Percentiles rank a stretch among this genome's conserved stretches.
These are phyloP conservation scores for Malacosoma neustria DNA, from an alignment of 2,888 invertebrate genomes.

Conservation along the genomic window DNA sequence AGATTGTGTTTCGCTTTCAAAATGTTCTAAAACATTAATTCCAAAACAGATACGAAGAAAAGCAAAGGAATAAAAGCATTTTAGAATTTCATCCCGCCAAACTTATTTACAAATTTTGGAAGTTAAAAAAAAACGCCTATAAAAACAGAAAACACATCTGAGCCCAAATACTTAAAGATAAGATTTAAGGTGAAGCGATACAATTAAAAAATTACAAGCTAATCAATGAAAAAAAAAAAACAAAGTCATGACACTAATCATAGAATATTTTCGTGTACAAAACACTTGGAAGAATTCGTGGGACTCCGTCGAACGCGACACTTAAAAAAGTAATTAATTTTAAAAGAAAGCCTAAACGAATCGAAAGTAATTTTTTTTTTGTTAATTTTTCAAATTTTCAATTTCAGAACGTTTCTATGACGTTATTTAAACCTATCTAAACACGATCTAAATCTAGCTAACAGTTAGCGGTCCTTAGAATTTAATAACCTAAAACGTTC, in stretches of 20 bases:
- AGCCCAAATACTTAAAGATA: slow-evolving; percentile 45
- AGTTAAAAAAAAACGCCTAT: slow-evolving; percentile 28
- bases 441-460: slow-evolving; percentile 46
- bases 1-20: slow-evolving; percentile 42
- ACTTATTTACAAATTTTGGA: slow-evolving; percentile 41
- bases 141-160: slow-evolving; percentile 28
- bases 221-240: slow-evolving; percentile 51
- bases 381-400: slow-evolving; percentile 21
- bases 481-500: slow-evolving; percentile 23
- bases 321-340: slow-evolving; percentile 25
- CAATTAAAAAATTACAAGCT: slow-evolving; percentile 55
- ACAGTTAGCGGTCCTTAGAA: slow-evolving; percentile 39
- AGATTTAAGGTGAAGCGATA: slow-evolving; percentile 45
- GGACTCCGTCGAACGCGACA: slow-evolving; percentile 46
- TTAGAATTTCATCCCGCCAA: slow-evolving; percentile 36
- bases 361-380: slow-evolving; percentile 26
- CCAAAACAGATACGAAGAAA: slow-evolving; percentile 16
- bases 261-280: slow-evolving; percentile 25
- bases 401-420: slow-evolving; percentile 56
- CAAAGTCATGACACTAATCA: slow-evolving; percentile 58
- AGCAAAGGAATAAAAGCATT: slow-evolving; percentile 19
- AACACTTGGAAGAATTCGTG: slow-evolving; percentile 58
- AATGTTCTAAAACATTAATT: slow-evolving; percentile 21
- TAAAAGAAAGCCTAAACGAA: slow-evolving; percentile 43
- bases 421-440: slow-evolving; percentile 55